Evolutionary conservation across 2,797 vertebrate species (phyloP).

Genomic region (Enteromius viviparus): DNA sequence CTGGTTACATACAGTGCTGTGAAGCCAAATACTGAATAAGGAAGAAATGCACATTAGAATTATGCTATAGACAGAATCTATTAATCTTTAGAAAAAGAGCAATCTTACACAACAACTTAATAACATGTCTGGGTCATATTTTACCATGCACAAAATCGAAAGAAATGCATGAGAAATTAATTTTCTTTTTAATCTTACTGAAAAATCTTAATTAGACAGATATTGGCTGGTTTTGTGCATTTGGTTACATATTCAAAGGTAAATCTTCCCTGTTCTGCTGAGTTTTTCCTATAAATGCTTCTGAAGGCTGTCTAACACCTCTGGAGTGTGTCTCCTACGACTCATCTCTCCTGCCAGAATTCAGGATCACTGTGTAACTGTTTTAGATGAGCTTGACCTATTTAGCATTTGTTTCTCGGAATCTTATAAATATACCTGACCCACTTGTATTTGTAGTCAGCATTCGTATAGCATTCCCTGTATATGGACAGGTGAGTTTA

Average conservation of each 20-base stretch:
- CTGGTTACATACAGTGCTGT: neutral
- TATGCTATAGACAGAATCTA: neutral
- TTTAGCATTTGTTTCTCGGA: conserved; percentile 29
- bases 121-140: neutral
- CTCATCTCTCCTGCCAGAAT: neutral
- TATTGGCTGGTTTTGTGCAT: neutral
- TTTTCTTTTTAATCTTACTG: neutral
- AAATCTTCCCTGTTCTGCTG: neutral
- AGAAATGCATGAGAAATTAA: neutral
- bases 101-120: neutral
- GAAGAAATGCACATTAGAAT: neutral
- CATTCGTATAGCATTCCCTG: neutral
- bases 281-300: conserved; percentile 14
- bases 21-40: neutral
- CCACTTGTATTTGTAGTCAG: neutral
- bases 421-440: neutral
- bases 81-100: neutral
- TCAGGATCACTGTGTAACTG: neutral
- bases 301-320: neutral
- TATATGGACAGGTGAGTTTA: neutral
- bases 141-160: neutral
- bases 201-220: neutral
- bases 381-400: conserved; percentile 24
- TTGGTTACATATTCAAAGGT: neutral
- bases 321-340: neutral